Percentiles rank a stretch among this genome's conserved stretches.
Conservation (phyloP, 2,113 vertebrate genomes). For the Carettochelys insculpta region DNA sequence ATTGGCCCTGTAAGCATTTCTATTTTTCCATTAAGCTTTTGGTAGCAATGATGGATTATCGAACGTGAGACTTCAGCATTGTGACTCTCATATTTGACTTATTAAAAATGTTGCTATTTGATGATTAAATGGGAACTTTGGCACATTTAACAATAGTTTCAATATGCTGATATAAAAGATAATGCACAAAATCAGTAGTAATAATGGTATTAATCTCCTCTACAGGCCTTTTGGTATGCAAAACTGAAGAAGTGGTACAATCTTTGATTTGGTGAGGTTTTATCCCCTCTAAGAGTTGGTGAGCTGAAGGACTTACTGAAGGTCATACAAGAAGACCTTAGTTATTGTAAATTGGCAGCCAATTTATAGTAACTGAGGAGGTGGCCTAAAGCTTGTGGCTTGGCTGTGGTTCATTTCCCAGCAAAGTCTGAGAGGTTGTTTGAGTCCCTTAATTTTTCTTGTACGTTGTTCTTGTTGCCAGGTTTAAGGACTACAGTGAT, state of each 20-base stretch:
- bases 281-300: too few species aligned
- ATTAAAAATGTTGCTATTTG: slow-evolving; percentile 41
- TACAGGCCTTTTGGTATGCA: background rate
- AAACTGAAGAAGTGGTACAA: background rate
- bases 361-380: slow-evolving; percentile 11
- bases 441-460: accelerated
- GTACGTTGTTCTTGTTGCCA: background rate
- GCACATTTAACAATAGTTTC: background rate
- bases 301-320: background rate
- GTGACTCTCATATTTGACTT: slow-evolving; percentile 1
- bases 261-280: background rate
- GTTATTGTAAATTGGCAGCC: background rate
- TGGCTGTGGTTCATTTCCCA: background rate
- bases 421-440: background rate
- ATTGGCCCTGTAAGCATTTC: slow-evolving; percentile 39
- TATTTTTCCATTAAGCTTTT: slow-evolving; percentile 52
- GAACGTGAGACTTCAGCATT: slow-evolving; percentile 24
- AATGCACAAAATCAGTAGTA: background rate
- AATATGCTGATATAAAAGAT: background rate
- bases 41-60: slow-evolving; percentile 26
- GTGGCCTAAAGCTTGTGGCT: background rate
- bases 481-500: background rate
- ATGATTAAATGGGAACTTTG: slow-evolving; percentile 43
- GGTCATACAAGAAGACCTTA: background rate
- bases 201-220: background rate